These are phyloP conservation scores for Sphenopsis melanotis DNA, from an alignment of 2,797 vertebrate species.

Conservation along the genomic window DNA sequence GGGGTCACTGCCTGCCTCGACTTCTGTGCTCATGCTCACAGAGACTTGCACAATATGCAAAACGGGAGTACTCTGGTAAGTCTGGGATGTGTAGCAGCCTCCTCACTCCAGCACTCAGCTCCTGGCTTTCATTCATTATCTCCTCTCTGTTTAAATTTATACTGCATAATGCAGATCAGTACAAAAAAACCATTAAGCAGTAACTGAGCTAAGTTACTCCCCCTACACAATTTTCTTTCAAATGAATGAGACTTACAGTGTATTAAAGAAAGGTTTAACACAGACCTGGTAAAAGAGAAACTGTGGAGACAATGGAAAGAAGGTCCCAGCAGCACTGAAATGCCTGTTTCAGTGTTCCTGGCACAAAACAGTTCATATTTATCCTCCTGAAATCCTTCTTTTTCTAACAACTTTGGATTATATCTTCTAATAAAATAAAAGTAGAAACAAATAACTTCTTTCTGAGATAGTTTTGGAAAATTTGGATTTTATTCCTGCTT, in stretches of 20 bases:
- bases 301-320: background rate
- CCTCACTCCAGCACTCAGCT: background rate
- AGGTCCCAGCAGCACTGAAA: background rate
- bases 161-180: background rate
- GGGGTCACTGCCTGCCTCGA: conserved; percentile 98
- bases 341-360: background rate
- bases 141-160: background rate
- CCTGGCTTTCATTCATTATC: background rate
- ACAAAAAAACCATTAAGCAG: background rate
- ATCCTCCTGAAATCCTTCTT: background rate
- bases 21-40: conserved; percentile 96
- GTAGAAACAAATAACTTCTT: background rate
- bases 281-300: background rate
- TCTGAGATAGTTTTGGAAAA: background rate
- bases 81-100: background rate
- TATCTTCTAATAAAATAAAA: background rate
- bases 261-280: background rate
- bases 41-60: conserved; percentile 98
- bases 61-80: conserved; percentile 97
- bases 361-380: background rate
- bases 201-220: background rate
- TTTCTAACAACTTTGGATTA: background rate
- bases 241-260: background rate
- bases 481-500: background rate
- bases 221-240: background rate